These are phyloP conservation scores for Epinephelus awoara DNA, from an alignment of 2,797 vertebrate species.

Conservation along the genomic window DNA sequence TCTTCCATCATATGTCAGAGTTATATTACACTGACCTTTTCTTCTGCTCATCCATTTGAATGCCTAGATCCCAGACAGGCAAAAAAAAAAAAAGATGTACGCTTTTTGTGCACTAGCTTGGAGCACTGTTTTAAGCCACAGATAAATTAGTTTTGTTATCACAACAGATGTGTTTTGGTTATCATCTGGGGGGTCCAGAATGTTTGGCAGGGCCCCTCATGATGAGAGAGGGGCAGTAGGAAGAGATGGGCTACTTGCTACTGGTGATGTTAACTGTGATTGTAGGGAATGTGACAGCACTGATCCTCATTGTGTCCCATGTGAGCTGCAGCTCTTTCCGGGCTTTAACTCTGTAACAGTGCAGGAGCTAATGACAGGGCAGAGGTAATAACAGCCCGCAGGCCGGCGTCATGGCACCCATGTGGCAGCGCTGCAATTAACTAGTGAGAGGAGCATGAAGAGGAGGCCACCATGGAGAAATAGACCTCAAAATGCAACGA, in stretches of 20 bases:
- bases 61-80: not conserved
- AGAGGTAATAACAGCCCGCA: slow-evolving; percentile 81
- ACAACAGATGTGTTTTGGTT: no score
- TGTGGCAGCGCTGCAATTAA: slow-evolving; percentile 78
- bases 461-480: slow-evolving; percentile 59
- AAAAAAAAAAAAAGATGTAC: not conserved
- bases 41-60: not conserved
- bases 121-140: not conserved
- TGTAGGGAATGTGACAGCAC: slow-evolving; percentile 75
- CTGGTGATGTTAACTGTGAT: slow-evolving; percentile 65
- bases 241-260: slow-evolving; percentile 35
- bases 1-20: not conserved
- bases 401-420: slow-evolving; percentile 64
- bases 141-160: not conserved
- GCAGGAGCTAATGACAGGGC: slow-evolving; percentile 81
- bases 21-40: not conserved
- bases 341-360: slow-evolving; percentile 65
- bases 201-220: slow-evolving; percentile 8
- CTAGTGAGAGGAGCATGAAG: slow-evolving; percentile 64
- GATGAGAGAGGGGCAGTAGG: slow-evolving; percentile 15
- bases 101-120: not conserved
- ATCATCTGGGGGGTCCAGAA: not conserved
- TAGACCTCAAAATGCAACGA: slow-evolving; percentile 36
- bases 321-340: slow-evolving; percentile 68
- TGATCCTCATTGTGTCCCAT: slow-evolving; percentile 74